Evolutionary conservation across 1,140 invertebrate genomes (phyloP).

Genomic region (Solenopsis invicta): DNA sequence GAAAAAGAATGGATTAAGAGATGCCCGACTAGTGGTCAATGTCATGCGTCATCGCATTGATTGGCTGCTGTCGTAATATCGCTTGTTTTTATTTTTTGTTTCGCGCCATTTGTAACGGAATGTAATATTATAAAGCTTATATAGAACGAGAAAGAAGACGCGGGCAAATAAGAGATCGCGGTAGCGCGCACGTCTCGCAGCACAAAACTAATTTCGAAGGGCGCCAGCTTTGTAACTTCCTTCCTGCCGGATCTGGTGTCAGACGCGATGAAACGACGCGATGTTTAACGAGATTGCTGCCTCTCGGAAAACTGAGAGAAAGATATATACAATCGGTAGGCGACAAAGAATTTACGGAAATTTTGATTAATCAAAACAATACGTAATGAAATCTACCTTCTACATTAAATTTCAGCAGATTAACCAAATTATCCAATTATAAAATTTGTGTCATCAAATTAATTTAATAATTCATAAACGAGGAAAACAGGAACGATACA

Average conservation of each 20-base stretch:
- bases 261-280: background rate
- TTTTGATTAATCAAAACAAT: background rate
- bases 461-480: background rate
- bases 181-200: background rate
- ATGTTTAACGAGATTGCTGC: slow-evolving; percentile 40
- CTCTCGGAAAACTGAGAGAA: background rate
- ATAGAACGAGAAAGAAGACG: slow-evolving; percentile 29
- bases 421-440: background rate
- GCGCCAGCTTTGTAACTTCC: slow-evolving; percentile 46
- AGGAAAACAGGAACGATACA: background rate
- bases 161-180: slow-evolving; percentile 42
- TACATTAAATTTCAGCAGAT: background rate
- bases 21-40: background rate
- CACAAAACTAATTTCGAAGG: slow-evolving; percentile 57
- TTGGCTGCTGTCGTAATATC: slow-evolving; percentile 26
- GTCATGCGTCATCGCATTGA: background rate
- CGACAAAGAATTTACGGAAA: background rate
- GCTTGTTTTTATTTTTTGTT: background rate
- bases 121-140: slow-evolving; percentile 56
- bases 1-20: slow-evolving; percentile 4
- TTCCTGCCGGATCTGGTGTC: slow-evolving; percentile 36
- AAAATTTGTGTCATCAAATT: background rate
- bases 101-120: slow-evolving; percentile 31
- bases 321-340: background rate
- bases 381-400: background rate